A percentile compares a stretch with the other conserved stretches of the same genome.
These are phyloP conservation scores for Camelus bactrianus DNA, from an alignment of 2,113 vertebrate genomes.

Conservation along the genomic window DNA sequence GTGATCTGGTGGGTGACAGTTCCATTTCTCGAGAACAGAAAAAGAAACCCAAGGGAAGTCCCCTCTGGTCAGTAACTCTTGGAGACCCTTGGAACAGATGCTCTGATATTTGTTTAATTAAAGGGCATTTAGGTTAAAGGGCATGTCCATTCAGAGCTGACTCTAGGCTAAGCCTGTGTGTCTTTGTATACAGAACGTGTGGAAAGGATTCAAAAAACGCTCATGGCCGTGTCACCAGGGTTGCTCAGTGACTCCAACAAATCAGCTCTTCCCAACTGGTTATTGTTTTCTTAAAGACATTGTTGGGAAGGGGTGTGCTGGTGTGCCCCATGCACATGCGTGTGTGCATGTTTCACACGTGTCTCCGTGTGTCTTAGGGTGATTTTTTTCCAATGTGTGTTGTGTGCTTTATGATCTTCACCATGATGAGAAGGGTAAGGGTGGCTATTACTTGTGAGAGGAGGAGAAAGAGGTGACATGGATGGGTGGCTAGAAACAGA, in stretches of 20 bases:
- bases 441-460: neutral
- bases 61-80: neutral
- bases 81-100: neutral
- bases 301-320: neutral
- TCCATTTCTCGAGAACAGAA: neutral
- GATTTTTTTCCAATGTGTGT: neutral
- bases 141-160: neutral
- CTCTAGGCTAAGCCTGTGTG: neutral
- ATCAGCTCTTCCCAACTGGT: neutral
- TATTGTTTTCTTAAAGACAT: neutral
- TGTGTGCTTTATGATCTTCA: slow-evolving; percentile 33
- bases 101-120: neutral
- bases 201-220: neutral
- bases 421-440: neutral
- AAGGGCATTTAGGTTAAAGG: neutral
- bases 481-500: slow-evolving; percentile 60
- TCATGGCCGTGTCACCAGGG: neutral
- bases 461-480: slow-evolving; percentile 37
- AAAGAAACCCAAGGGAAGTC: neutral
- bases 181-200: neutral
- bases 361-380: neutral
- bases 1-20: neutral
- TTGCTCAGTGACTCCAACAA: neutral
- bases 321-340: neutral
- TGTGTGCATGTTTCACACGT: neutral